Conservation (phyloP, 2,113 vertebrate species). For the Corythaixoides concolor region DNA sequence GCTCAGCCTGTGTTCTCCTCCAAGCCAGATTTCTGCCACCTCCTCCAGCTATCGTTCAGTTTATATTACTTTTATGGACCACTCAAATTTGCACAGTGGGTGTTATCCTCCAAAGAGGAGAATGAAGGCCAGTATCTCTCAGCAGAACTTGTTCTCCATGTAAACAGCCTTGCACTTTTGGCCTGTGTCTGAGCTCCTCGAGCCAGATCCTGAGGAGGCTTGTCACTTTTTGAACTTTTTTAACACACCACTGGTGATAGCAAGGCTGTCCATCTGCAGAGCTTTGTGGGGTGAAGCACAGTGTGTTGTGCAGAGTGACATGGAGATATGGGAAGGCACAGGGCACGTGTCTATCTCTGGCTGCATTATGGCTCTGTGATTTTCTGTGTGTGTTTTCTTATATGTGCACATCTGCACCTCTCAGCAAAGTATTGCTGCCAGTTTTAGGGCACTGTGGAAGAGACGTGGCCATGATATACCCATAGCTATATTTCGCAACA, state of each 20-base stretch:
- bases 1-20: not conserved
- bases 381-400: not conserved
- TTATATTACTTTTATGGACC: not conserved
- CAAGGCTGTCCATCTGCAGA: not conserved
- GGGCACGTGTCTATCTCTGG: accelerated
- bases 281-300: not conserved
- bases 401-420: not conserved
- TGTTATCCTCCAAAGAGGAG: not conserved
- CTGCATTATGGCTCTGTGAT: not conserved
- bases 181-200: not conserved
- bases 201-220: not conserved
- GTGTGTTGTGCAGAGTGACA: not conserved
- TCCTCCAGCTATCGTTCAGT: not conserved
- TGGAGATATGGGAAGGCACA: not conserved
- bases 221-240: not conserved
- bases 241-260: not conserved
- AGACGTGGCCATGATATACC: not conserved
- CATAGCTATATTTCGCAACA: not conserved
- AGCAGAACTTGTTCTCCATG: not conserved
- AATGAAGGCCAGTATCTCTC: not conserved
- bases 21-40: not conserved
- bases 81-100: not conserved
- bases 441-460: not conserved
- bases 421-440: not conserved
- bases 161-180: not conserved